phyloP scores from a whole-genome alignment of 2,113 vertebrate genomes.

The Cavia aperea region DNA sequence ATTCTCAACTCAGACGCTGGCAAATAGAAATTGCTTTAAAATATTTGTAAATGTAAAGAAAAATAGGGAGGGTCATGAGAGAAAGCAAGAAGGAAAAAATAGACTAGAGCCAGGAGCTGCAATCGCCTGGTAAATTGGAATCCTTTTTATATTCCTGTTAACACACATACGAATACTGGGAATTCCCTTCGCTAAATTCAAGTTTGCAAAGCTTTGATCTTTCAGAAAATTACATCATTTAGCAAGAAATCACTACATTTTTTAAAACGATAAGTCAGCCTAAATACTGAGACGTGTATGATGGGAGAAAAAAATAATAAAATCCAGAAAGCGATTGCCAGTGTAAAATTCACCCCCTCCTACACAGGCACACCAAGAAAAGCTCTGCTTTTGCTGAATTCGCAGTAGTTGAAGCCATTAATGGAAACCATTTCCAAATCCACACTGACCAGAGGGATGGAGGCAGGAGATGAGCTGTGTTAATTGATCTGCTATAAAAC shows the following conservation, averaged over 20 bases:
- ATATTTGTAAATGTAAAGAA: not conserved
- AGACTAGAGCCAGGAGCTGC: not conserved
- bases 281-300: conserved; percentile 46
- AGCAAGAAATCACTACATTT: conserved; percentile 57
- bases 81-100: not conserved
- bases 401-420: not conserved
- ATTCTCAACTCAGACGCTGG: not conserved
- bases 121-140: not conserved
- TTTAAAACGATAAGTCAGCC: conserved; percentile 39
- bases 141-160: conserved; percentile 50
- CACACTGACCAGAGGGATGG: not conserved
- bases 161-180: conserved; percentile 52
- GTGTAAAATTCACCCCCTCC: not conserved
- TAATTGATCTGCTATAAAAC: not conserved
- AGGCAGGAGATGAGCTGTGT: not conserved
- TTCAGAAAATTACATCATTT: conserved; percentile 46
- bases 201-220: conserved; percentile 53
- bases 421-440: conserved; percentile 25
- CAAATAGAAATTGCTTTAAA: not conserved
- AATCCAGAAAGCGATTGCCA: conserved; percentile 36
- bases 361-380: not conserved
- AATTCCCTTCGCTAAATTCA: conserved; percentile 51
- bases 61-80: not conserved
- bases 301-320: conserved; percentile 52
- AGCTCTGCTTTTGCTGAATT: conserved; percentile 6